Evolutionary conservation across 2,797 vertebrate species (phyloP).

Genomic region (Potorous gilbertii): DNA sequence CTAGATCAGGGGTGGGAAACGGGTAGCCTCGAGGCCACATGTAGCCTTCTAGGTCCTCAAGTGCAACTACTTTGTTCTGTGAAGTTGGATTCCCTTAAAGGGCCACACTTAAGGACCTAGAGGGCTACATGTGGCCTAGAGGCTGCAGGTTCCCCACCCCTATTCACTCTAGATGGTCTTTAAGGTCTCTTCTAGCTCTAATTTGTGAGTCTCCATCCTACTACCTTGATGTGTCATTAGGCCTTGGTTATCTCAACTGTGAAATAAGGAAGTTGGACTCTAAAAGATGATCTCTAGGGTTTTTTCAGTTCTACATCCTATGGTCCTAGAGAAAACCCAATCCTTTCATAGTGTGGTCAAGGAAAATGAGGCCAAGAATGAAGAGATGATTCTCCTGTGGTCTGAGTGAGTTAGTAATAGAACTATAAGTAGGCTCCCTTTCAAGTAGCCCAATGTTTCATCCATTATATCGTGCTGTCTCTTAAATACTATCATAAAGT

Average conservation of each 20-base stretch:
- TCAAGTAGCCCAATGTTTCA: slow-evolving; percentile 15
- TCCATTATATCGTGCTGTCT: background rate
- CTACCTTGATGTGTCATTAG: background rate
- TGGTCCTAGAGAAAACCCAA: background rate
- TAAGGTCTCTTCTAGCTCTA: background rate
- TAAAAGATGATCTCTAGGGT: background rate
- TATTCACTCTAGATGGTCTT: background rate
- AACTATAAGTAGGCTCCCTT: background rate
- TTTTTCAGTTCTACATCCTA: background rate
- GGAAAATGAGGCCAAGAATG: background rate
- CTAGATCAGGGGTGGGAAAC: background rate
- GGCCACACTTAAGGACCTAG: no score
- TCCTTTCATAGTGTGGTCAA: background rate
- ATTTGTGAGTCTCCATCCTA: background rate
- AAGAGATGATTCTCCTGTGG: background rate
- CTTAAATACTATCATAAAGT: background rate
- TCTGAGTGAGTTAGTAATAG: background rate
- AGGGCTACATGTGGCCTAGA: no score
- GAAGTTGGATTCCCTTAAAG: no score
- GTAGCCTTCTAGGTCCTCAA: no score
- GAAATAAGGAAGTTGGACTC: background rate
- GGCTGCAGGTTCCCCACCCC: no score
- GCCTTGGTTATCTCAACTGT: background rate
- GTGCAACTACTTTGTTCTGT: no score
- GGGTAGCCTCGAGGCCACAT: no score